Evolutionary conservation across 2,888 invertebrate genomes (phyloP), one percentile per base, ranked within the genome.

Genomic region (Drosophila nigritarsus): DNA sequence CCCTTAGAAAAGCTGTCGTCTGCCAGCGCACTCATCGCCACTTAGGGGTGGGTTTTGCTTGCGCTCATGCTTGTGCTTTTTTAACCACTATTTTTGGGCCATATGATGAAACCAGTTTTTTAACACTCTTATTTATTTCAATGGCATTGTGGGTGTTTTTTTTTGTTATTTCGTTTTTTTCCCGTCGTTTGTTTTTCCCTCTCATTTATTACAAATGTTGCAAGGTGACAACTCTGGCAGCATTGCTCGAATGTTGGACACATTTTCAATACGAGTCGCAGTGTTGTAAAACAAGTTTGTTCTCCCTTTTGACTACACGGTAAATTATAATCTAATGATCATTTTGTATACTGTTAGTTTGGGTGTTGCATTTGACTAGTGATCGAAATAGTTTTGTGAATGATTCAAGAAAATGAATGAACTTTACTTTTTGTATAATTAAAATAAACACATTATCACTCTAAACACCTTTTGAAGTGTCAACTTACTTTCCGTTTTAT

Each of bases 1-100:
- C 89, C 84, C 84, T 75, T 79, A 82, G 32, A 71, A 87, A 89
- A 82, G 86, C 89, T 80, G 63, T 34, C 38, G 56, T 45, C 50
- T 48, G 51, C 36, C 50, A 51, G 50, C 56, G 51, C 8, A 36
- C 50, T 49, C 55, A 55, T 38, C n/a, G 55, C 51, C 6, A 18
- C 55, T 53, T 66, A 65, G 49, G 83, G 83, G 84, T 87, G 49
- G 32, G 42, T 73, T 78, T 60, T 55, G 36, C 18, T 29, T n/a
- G 1, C n/a, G 38, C 30, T 42, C 30, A 13, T 15, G 48, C 15
- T 48, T 58, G 27, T 30, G 32, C 29, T 48, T 58, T 55, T 51
- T 55, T 51, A 48, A 38, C 67, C 66, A 66, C 40, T 62, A 62
- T 75, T 66, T 18, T 40, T 13, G 18, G 40, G 30, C 75, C 70